These are phyloP conservation scores for Euplexia lucipara DNA, from an alignment of 2,888 invertebrate genomes.

Conservation along the genomic window DNA sequence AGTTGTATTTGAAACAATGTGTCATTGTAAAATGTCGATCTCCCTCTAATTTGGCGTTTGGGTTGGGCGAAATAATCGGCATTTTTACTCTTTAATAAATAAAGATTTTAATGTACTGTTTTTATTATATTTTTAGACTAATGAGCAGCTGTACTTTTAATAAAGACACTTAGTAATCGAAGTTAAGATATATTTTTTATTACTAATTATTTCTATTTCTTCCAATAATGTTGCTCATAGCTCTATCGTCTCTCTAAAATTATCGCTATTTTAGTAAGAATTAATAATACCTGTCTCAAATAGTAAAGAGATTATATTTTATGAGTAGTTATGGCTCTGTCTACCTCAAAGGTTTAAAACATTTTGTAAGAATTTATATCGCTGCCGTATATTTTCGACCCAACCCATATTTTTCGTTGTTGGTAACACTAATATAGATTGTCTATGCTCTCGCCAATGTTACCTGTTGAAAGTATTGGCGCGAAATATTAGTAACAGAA, in stretches of 20 bases:
- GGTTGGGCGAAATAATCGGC: conserved; percentile 61
- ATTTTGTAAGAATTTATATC: conserved; percentile 44
- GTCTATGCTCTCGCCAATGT: conserved; percentile 69
- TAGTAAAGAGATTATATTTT: conserved; percentile 20
- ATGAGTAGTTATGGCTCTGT: conserved; percentile 4
- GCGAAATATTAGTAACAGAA: conserved; percentile 59
- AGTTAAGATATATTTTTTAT: conserved; percentile 17
- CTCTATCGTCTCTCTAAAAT: conserved; percentile 33
- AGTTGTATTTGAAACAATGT: conserved; percentile 81
- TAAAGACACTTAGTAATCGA: conserved; percentile 37
- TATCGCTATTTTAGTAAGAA: conserved; percentile 7
- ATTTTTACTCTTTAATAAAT: conserved; percentile 8
- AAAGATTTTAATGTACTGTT: conserved; percentile 11
- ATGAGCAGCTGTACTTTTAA: conserved; percentile 41
- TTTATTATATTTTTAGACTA: conserved; percentile 10
- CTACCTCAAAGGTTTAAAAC: conserved; percentile 31
- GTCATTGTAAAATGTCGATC: conserved; percentile 82
- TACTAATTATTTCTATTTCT: conserved; percentile 22
- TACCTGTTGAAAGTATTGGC: conserved; percentile 62
- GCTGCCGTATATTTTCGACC: conserved; percentile 43
- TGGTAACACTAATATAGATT: conserved; percentile 75
- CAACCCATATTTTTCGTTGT: conserved; percentile 57
- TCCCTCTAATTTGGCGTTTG: conserved; percentile 76
- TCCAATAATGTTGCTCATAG: conserved; percentile 15
- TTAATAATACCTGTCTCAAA: conserved; percentile 24